Conservation (phyloP, 2,797 vertebrate genomes). For the Mergus octosetaceus region DNA sequence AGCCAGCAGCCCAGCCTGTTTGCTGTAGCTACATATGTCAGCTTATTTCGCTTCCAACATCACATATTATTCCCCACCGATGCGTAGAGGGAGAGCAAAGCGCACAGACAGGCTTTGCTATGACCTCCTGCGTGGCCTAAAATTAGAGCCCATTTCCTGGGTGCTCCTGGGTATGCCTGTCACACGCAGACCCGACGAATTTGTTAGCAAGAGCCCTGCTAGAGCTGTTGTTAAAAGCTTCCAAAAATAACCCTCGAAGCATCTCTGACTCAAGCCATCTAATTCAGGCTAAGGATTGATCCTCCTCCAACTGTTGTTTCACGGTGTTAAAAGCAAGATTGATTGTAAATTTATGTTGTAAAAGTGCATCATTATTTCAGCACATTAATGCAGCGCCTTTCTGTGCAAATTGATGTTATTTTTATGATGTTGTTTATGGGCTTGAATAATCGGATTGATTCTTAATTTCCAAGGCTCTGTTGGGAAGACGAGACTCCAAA, state of each 20-base stretch:
- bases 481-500: background rate
- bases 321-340: conserved; percentile 65
- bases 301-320: conserved; percentile 55
- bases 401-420: conserved; percentile 76
- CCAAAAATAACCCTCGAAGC: conserved; percentile 61
- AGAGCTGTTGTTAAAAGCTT: conserved; percentile 45
- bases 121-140: background rate
- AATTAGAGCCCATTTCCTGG: fast-evolving
- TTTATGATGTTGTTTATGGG: conserved; percentile 79
- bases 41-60: fast-evolving
- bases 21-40: fast-evolving
- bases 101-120: fast-evolving
- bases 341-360: conserved; percentile 73
- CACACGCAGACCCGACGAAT: fast-evolving
- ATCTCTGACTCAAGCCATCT: conserved; percentile 60
- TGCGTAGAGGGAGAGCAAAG: background rate
- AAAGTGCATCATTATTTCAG: conserved; percentile 72
- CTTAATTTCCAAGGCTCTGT: conserved; percentile 68
- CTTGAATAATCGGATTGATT: conserved; percentile 79
- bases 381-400: conserved; percentile 69
- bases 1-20: background rate
- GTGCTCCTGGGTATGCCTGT: background rate
- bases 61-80: fast-evolving
- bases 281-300: conserved; percentile 58
- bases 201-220: background rate